phyloP scores from a whole-genome alignment of 1,140 invertebrate species.

The Chionoecetes opilio region DNA sequence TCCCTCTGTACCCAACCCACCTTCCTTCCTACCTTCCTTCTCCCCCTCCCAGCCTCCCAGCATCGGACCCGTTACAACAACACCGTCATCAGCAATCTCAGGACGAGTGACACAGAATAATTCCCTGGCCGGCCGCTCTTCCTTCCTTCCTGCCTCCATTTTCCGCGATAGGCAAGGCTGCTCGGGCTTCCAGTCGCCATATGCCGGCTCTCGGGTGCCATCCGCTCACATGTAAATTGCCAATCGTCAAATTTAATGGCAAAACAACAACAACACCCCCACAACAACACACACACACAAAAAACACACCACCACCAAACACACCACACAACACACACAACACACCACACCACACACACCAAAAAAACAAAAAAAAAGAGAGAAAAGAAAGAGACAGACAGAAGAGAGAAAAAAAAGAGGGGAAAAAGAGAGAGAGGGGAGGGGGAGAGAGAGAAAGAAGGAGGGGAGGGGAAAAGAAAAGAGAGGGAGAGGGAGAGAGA shows the following conservation, averaged over 20 bases:
- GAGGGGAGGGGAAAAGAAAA: neutral
- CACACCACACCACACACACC: neutral
- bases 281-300: neutral
- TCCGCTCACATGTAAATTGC: constrained; percentile 28
- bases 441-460: neutral
- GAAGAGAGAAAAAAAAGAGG: neutral
- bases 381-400: too few species aligned
- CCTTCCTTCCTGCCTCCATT: neutral
- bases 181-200: neutral
- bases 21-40: neutral
- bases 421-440: neutral
- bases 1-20: too few species aligned
- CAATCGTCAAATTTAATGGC: constrained; percentile 19
- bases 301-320: too few species aligned
- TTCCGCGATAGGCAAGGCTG: neutral
- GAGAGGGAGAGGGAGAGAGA: too few species aligned
- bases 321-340: too few species aligned
- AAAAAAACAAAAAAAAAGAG: too few species aligned
- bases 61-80: neutral
- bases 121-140: neutral
- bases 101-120: neutral
- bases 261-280: neutral
- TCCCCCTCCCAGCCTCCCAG: neutral
- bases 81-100: constrained; percentile 11
- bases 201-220: neutral